Evolutionary conservation across 2,797 vertebrate genomes (phyloP), one percentile per base, ranked within the genome.

Genomic region (Dendrocincla fuliginosa): DNA sequence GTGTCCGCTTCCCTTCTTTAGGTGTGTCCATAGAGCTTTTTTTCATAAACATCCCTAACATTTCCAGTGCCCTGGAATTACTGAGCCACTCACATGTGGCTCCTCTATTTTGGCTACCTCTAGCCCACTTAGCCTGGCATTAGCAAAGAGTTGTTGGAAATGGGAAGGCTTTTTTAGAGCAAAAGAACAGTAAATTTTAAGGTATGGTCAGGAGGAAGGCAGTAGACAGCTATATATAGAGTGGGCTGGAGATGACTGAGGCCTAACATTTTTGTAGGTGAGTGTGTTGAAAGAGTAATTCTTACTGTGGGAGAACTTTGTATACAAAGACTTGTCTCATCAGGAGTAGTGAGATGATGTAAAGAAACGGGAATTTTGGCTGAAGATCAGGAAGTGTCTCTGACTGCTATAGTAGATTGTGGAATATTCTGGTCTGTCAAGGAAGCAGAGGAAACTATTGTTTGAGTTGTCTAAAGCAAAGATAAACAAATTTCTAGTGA

Each of bases 391-490:
- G 9, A 92, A 64, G 42, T 46, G 30, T 44, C 64, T 73, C n/a
- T 64, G 70, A 50, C 56, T 84, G 56, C 25, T 87, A 50, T 64
- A 41, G 53, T n/a, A 77, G 79, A 13, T 24, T 10, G 35, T 53
- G 69, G 79, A 91, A 65, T 87, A 79, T 86, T 94, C 88, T 82
- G 55, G 42, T 84, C 57, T 86, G 42, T 49, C 44, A 61, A 93
- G 53, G 65, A 83, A 93, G 61, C 32, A 55, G 75, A 2, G 75
- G 93, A 91, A 96, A 50, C 89, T 70, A 85, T 71, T 95, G 83
- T 95, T 95, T 95, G 89, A 93, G 52, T 87, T 53, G 32, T 55
- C 77, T 81, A 83, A 80, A 92, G 16, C 71, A 71, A 92, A 90
- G 35, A 23, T 85, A 96, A 94, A 96, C 92, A 92, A 33, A 71